Base-by-base conservation (phyloP, 2,797 vertebrate species). In the Lepidocolaptes lacrymiger region DNA sequence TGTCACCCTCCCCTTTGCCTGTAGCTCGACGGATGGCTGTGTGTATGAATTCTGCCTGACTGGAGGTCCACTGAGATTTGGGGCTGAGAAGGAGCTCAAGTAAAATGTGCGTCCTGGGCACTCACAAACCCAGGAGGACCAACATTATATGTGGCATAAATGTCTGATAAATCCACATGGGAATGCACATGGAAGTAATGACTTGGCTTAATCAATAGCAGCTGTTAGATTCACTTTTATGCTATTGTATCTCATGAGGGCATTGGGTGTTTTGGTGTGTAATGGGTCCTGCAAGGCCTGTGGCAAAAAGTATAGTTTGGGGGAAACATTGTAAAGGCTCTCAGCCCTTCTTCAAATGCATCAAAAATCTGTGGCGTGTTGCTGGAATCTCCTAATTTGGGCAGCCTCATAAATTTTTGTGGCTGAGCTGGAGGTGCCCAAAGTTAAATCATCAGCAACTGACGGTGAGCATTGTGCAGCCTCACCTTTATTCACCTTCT, bases 191-290 rank as follows among this genome's bases (percentile, higher is more conserved):
- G 76, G 91, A 93, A 95, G 79, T 91, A 96, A 96, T 91, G 87
- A 83, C 76, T 78, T 93, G 85, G 82, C 66, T 82, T 94, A 96
- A 96, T 95, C 96, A 96, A 94, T 96, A 95, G 73, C 92, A 93
- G 66, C 87, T 94, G 92, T 55, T 95, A 84, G 62, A 62, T 88
- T 91, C 87, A 91, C 66, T 95, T 93, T 88, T 92, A 83, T 69
- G 51, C 51, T 89, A 69, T 63, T 89, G 63, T 91, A 81, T 78
- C 82, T 95, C 82, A 93, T 39, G 66, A 84, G 82, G 30, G 30
- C 87, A 69, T 24, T 76, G 89, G 66, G 79, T 89, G 79, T 85
- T 95, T 54, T 44, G 58, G 64, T 7, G 0, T 68, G 54, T 62
- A 68, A 28, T 51, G 55, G 75, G 64, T 71, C 73, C 69, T 91